phyloP scores from a whole-genome alignment of 2,888 invertebrate genomes.

The Lypha dubia region DNA sequence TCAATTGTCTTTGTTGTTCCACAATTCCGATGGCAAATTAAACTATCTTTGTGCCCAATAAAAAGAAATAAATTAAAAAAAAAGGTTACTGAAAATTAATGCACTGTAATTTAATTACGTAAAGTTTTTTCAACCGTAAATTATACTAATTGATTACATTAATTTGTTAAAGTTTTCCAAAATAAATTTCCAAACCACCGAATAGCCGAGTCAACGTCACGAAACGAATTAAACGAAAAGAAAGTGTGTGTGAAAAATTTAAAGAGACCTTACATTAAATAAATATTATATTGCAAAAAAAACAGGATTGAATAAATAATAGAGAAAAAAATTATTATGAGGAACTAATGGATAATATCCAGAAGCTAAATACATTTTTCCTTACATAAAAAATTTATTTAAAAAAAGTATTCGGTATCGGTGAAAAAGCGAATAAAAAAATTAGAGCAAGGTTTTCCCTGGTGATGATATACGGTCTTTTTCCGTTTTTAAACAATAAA shows the following conservation, averaged over 20 bases:
- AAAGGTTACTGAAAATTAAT: neutral
- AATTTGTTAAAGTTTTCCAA: conserved; percentile 9
- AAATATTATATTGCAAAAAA: conserved; percentile 14
- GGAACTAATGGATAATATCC: neutral
- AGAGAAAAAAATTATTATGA: neutral
- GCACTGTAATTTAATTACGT: conserved; percentile 37
- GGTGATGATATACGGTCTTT: conserved; percentile 52
- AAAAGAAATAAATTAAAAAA: conserved; percentile 26
- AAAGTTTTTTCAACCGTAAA: conserved; percentile 5
- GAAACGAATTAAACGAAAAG: conserved; percentile 65
- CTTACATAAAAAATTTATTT: neutral
- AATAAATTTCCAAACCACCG: conserved; percentile 53
- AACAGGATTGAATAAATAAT: conserved; percentile 23
- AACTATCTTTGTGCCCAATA: conserved; percentile 42
- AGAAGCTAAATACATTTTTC: neutral
- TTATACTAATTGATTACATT: neutral
- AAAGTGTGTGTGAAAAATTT: conserved; percentile 64
- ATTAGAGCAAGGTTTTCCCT: conserved; percentile 69
- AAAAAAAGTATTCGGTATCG: neutral
- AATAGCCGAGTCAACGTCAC: conserved; percentile 68
- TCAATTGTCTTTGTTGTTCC: conserved; percentile 68
- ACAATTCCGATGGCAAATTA: conserved; percentile 68
- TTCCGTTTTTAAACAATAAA: conserved; percentile 37
- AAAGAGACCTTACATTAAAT: conserved; percentile 48
- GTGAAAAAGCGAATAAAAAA: conserved; percentile 36